Conservation (phyloP, 1,140 invertebrate genomes). For the Papilio dardanus region DNA sequence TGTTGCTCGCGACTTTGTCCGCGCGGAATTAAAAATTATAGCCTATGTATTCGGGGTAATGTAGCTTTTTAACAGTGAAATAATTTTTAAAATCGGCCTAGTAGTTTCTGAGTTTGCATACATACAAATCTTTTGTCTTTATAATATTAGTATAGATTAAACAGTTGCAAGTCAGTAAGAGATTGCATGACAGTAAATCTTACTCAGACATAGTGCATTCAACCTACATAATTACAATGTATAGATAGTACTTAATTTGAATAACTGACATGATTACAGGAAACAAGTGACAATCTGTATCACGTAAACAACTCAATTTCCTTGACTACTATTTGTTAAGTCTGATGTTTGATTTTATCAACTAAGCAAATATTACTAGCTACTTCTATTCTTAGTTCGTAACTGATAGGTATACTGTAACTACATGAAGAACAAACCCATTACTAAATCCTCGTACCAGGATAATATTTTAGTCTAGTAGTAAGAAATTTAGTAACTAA, state of each 20-base stretch:
- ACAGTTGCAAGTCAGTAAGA: neutral
- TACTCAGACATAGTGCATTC: neutral
- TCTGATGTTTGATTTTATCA: neutral
- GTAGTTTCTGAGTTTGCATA: too few species aligned
- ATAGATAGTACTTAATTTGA: neutral
- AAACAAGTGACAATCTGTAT: neutral
- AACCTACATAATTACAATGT: neutral
- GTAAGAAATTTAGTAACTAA: too few species aligned
- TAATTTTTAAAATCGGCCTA: too few species aligned
- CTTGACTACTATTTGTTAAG: neutral
- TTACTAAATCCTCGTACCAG: too few species aligned
- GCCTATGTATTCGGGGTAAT: too few species aligned
- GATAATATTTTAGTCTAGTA: too few species aligned
- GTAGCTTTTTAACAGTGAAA: too few species aligned
- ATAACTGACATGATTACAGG: neutral
- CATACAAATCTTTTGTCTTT: too few species aligned
- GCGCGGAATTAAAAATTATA: too few species aligned
- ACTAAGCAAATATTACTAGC: neutral
- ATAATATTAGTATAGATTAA: too few species aligned
- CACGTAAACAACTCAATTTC: conserved; percentile 2
- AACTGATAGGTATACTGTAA: too few species aligned
- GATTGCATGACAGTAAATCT: neutral
- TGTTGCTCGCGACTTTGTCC: neutral
- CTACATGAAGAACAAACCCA: too few species aligned
- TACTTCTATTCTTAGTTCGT: neutral